Evolutionary conservation across 1,140 invertebrate genomes (phyloP).

Genomic region (Cyclina sinensis): DNA sequence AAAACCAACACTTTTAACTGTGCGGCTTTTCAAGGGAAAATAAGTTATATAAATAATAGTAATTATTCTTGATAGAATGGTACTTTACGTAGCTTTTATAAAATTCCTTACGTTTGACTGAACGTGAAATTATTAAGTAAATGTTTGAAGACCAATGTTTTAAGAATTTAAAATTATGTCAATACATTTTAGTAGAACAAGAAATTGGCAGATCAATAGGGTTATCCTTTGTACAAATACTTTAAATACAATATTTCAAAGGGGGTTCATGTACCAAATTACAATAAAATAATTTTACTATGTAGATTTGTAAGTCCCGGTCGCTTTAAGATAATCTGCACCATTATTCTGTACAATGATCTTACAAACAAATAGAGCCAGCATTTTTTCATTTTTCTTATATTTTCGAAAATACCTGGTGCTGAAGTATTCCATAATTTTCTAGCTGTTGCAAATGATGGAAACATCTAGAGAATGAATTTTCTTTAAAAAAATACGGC

Average conservation of each 20-base stretch:
- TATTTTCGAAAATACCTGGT: no score
- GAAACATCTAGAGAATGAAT: no score
- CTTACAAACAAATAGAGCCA: no score
- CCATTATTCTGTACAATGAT: no score
- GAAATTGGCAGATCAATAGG: background rate
- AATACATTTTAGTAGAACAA: background rate
- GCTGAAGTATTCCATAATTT: no score
- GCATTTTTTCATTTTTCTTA: no score
- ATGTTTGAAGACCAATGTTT: background rate
- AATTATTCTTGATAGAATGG: background rate
- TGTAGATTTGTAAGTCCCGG: no score
- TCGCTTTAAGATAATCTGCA: no score
- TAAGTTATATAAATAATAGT: background rate
- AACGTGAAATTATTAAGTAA: background rate
- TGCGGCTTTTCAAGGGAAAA: background rate
- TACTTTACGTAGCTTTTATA: background rate
- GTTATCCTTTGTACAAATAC: background rate
- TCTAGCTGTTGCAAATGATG: no score
- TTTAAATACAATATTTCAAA: background rate
- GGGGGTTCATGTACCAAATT: background rate
- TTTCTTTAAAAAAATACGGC: no score
- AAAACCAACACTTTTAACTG: background rate
- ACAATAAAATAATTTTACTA: background rate
- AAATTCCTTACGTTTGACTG: background rate
- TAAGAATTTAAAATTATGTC: background rate